Evolutionary conservation across 2,888 invertebrate genomes (phyloP).

Genomic region (Iselma pallidipennis): DNA sequence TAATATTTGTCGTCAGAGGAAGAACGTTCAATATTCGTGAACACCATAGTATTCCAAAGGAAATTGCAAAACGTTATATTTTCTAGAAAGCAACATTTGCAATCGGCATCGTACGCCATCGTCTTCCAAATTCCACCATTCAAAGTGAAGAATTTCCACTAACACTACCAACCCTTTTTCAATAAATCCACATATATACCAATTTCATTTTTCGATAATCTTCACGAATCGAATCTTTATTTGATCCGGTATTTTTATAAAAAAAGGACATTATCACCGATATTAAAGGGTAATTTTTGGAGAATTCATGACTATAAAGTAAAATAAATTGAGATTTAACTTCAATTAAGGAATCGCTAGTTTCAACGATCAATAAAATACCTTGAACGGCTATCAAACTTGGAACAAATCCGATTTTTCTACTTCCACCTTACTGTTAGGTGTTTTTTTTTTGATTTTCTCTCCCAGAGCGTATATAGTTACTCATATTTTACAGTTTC

Average conservation of each 20-base stretch:
- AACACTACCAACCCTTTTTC: too few species aligned
- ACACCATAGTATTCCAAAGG: not conserved
- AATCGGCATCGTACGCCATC: not conserved
- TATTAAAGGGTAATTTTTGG: too few species aligned
- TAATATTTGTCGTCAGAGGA: not conserved
- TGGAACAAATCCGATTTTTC: not conserved
- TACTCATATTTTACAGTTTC: constrained; percentile 38
- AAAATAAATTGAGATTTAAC: too few species aligned
- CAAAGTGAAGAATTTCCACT: not conserved
- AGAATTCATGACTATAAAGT: too few species aligned
- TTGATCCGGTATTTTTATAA: too few species aligned
- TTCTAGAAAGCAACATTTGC: not conserved
- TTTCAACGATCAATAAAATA: not conserved
- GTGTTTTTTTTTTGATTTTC: not conserved
- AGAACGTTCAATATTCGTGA: not conserved
- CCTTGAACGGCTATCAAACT: too few species aligned
- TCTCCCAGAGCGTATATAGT: constrained; percentile 28
- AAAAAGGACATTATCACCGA: too few species aligned
- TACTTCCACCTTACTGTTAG: too few species aligned
- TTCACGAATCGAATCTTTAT: not conserved
- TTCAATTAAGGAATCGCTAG: not conserved
- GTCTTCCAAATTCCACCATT: not conserved
- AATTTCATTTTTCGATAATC: not conserved
- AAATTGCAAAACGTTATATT: not conserved
- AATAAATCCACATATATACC: not conserved